phyloP scores from a whole-genome alignment of 2,888 invertebrate species.

The Chesias legatella region DNA sequence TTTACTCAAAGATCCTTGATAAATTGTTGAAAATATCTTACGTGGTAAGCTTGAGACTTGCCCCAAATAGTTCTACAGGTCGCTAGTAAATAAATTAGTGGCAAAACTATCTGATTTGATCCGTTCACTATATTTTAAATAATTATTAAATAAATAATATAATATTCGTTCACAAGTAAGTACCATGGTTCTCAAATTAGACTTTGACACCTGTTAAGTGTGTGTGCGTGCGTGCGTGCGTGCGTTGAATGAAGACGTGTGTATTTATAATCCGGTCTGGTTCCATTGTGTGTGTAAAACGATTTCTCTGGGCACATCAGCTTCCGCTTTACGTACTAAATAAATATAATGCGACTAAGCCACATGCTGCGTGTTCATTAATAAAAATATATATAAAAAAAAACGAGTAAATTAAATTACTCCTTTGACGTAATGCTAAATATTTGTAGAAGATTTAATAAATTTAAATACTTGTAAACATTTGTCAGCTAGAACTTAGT shows the following conservation, averaged over 20 bases:
- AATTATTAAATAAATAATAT: background rate
- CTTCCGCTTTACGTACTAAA: too few relatives aligned
- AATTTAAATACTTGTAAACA: too few relatives aligned
- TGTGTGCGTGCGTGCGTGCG: constrained; percentile 54
- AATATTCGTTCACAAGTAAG: background rate
- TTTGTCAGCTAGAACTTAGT: too few relatives aligned
- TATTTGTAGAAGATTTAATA: too few relatives aligned
- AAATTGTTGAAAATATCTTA: constrained; percentile 11
- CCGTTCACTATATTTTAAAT: background rate
- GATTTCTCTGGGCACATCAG: background rate
- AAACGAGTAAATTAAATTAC: too few relatives aligned
- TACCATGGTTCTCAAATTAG: constrained; percentile 51
- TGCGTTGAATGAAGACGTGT: constrained; percentile 48
- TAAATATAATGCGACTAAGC: too few relatives aligned
- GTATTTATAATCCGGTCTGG: constrained; percentile 41
- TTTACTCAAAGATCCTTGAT: background rate
- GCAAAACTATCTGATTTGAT: too few relatives aligned
- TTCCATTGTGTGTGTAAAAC: constrained; percentile 1
- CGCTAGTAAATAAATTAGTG: too few relatives aligned
- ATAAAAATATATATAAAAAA: too few relatives aligned
- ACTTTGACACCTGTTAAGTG: constrained; percentile 67
- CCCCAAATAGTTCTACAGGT: constrained; percentile 5
- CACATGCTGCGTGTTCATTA: too few relatives aligned
- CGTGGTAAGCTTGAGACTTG: constrained; percentile 38
- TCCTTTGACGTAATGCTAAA: too few relatives aligned